A percentile compares a stretch with the other conserved stretches of the same genome.
Conservation (phyloP, 2,888 invertebrate species). For the Cynaeus angustus region DNA sequence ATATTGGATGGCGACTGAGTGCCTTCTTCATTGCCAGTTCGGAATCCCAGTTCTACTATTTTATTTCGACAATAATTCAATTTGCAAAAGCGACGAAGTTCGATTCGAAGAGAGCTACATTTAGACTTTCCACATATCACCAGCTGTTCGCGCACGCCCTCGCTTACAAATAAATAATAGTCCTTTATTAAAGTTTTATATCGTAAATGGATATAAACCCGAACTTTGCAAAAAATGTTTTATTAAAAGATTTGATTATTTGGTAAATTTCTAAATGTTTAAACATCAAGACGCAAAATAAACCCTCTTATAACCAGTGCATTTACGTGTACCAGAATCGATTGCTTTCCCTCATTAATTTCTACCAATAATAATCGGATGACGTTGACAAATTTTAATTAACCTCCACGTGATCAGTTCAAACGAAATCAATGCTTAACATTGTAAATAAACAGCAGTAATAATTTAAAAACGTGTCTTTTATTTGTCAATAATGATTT, state of each 20-base stretch:
- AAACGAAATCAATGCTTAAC: constrained; percentile 20
- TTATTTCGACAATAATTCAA: constrained; percentile 62
- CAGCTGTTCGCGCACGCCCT: constrained; percentile 55
- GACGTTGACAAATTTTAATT: constrained; percentile 33
- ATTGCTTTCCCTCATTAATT: constrained; percentile 19
- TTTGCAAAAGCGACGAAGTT: constrained; percentile 62
- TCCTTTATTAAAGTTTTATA: constrained; percentile 49
- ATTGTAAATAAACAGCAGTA: constrained; percentile 18
- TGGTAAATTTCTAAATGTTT: too few relatives aligned
- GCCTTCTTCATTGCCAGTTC: constrained; percentile 59
- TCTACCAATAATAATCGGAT: constrained; percentile 24
- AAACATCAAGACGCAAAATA: neutral
- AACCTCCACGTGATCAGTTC: constrained; percentile 32
- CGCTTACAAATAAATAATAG: constrained; percentile 53
- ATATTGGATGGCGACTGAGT: constrained; percentile 61
- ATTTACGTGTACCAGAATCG: constrained; percentile 8
- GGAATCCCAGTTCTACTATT: constrained; percentile 60
- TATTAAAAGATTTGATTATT: too few relatives aligned
- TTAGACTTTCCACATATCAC: constrained; percentile 57
- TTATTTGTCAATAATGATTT: constrained; percentile 42
- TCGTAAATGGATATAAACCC: constrained; percentile 38
- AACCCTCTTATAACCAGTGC: constrained; percentile 1
- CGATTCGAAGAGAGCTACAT: constrained; percentile 55
- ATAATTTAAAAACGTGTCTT: constrained; percentile 15
- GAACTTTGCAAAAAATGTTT: constrained; percentile 7